These are phyloP conservation scores for Melanostoma mellinum DNA, from an alignment of 2,888 invertebrate species.

Conservation along the genomic window DNA sequence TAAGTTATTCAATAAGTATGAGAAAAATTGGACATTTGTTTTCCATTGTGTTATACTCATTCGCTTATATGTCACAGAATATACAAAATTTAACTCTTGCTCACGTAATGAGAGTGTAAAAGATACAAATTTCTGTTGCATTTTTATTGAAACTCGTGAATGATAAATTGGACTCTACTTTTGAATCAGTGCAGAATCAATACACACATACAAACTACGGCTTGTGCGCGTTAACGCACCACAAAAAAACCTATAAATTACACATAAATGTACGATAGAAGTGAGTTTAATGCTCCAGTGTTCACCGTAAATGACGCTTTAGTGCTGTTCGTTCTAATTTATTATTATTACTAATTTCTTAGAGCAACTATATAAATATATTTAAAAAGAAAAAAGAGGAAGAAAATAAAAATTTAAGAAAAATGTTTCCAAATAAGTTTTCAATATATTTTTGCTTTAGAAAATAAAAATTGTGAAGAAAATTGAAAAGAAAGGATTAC, in stretches of 20 bases:
- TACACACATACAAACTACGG: constrained; percentile 42
- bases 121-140: background rate
- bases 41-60: background rate
- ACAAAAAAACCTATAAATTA: constrained; percentile 31
- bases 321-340: constrained; percentile 60
- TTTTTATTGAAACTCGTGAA: constrained; percentile 6
- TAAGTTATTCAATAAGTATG: constrained; percentile 15
- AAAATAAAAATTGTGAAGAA: background rate
- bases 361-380: constrained; percentile 61
- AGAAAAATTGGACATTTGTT: background rate
- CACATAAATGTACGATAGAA: constrained; percentile 40
- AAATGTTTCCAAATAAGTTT: constrained; percentile 35
- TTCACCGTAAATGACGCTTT: constrained; percentile 63
- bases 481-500: background rate
- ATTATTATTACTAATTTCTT: constrained; percentile 48
- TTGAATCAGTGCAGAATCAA: constrained; percentile 14
- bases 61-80: constrained; percentile 1
- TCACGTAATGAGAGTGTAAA: background rate
- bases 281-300: constrained; percentile 63
- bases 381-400: constrained; percentile 15
- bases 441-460: constrained; percentile 4
- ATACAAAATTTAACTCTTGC: background rate
- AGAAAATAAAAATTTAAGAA: constrained; percentile 32
- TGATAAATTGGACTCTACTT: constrained; percentile 24
- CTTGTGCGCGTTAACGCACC: constrained; percentile 47